Evolutionary conservation across 2,888 invertebrate species (phyloP), one percentile per base, ranked within the genome.

Genomic region (Leucophenga montana): DNA sequence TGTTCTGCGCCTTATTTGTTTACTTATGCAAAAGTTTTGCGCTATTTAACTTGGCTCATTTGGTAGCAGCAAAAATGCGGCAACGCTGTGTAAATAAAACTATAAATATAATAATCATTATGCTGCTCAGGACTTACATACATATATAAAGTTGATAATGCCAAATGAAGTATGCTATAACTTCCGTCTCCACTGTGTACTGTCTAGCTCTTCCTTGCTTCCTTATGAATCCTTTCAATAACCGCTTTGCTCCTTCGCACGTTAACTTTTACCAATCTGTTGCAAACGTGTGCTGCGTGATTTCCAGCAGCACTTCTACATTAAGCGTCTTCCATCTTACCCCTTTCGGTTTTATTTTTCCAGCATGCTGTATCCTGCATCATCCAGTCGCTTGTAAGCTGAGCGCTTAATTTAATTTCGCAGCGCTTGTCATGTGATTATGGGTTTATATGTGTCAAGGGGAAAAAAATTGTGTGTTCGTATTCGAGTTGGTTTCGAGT

Each of bases 391-490:
- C 71, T 67, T 72, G 75, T 68, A 67, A 71, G 71, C 73, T 70
- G 68, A 74, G 75, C 77, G 71, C 77, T 78, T 80, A 77, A 78
- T 83, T 80, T 77, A 72, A 80, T 78, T 79, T 77, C 66, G 70
- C 72, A 69, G 68, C 73, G 73, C 75, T 73, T 76, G 75, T 75
- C 75, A 73, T 72, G 69, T 73, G 75, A 73, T 75, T 73, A 75
- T 71, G 69, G 69, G 57, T 64, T 73, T 70, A 68, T 70, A 48
- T 72, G 70, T 72, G 72, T 70, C 72, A 72, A 68, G 68, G 66
- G 69, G 61, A 50, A 67, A 14, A 27, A 27, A 5, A 14, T 11
- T 56, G 44, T 62, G n/a, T n/a, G n/a, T n/a, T n/a, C n/a, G n/a
- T n/a, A n/a, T n/a, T n/a, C n/a, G n/a, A n/a, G n/a, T n/a, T n/a